These are phyloP conservation scores for Mythimna pallens DNA, from an alignment of 2,888 invertebrate species.

Conservation along the genomic window DNA sequence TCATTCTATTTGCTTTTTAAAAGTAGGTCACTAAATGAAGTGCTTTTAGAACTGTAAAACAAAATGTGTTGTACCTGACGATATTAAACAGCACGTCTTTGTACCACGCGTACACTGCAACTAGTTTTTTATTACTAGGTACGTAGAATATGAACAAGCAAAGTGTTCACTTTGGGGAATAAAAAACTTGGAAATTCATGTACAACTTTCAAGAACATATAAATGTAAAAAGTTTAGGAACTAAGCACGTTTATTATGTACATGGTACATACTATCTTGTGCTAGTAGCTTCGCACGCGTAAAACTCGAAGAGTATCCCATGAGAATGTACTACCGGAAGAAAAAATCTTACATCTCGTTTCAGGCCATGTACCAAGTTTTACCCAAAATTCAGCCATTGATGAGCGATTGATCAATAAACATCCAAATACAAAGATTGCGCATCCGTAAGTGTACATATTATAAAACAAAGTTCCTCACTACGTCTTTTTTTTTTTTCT, in stretches of 20 bases:
- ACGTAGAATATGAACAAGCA: slow-evolving; percentile 12
- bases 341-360: background rate
- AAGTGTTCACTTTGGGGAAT: background rate
- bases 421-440: background rate
- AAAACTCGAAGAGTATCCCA: background rate
- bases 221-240: slow-evolving; percentile 6
- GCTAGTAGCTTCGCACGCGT: no score
- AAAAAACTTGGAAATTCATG: slow-evolving; percentile 22
- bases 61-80: background rate
- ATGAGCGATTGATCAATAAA: background rate
- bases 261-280: background rate
- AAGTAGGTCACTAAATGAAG: background rate
- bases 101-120: slow-evolving; percentile 4
- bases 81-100: slow-evolving; percentile 41
- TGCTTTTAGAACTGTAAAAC: slow-evolving; percentile 10
- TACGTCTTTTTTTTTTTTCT: no score
- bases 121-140: slow-evolving; percentile 31
- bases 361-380: no score
- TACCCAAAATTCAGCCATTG: no score
- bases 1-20: background rate
- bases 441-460: background rate
- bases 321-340: background rate
- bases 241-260: slow-evolving; percentile 8
- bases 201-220: slow-evolving; percentile 6
- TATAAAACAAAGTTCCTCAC: no score